A percentile compares a stretch with the other conserved stretches of the same genome.
Evolutionary conservation across 2,113 vertebrate genomes (phyloP).

Genomic region (Pollimyrus isidori): DNA sequence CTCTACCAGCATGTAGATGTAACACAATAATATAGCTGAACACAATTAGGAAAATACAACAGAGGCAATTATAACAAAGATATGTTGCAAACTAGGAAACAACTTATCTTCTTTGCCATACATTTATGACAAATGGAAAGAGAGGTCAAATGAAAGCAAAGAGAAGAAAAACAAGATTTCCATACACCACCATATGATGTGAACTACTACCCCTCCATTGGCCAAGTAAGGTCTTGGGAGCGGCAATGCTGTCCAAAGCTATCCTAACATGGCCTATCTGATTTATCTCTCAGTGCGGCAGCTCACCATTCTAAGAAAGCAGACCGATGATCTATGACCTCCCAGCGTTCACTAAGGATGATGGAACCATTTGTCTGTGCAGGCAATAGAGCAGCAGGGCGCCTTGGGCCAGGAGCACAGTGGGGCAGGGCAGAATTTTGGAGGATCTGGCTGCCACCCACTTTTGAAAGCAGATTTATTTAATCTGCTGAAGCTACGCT

Average conservation of each 20-base stretch:
- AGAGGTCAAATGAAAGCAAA: neutral
- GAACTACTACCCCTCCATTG: neutral
- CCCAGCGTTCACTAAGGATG: neutral
- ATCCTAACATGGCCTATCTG: neutral
- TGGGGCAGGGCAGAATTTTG: neutral
- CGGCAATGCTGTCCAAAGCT: neutral
- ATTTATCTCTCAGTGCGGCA: neutral
- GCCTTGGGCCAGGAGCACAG: neutral
- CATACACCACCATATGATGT: neutral
- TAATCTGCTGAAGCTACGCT: neutral
- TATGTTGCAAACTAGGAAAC: neutral
- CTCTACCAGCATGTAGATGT: neutral
- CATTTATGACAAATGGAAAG: neutral
- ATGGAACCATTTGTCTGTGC: neutral
- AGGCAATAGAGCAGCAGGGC: neutral
- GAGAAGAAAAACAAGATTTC: neutral
- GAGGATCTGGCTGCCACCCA: neutral
- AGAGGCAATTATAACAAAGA: neutral
- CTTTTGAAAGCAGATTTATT: neutral
- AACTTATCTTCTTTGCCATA: neutral
- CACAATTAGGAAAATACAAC: neutral
- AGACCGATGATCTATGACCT: neutral
- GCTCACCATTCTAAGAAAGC: neutral
- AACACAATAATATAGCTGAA: neutral
- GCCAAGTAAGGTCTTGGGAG: neutral